These are phyloP conservation scores for Tachina grossa DNA, from an alignment of 2,888 invertebrate species.

Conservation along the genomic window DNA sequence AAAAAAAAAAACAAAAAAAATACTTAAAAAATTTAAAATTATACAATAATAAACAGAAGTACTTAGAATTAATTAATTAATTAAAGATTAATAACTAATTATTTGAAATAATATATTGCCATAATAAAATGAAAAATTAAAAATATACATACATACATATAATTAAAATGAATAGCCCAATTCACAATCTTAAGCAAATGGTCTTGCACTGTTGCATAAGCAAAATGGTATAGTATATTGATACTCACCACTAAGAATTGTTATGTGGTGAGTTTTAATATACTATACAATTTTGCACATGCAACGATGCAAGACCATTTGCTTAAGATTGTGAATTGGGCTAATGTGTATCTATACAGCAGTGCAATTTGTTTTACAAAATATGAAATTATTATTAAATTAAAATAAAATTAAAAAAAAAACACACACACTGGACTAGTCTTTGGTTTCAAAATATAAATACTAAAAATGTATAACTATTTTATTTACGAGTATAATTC, in stretches of 20 bases:
- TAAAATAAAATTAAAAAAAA: conserved; percentile 23
- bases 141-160: background rate
- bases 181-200: too few relatives aligned
- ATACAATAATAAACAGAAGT: conserved; percentile 18
- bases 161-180: conserved; percentile 10
- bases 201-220: too few relatives aligned
- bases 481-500: conserved; percentile 1
- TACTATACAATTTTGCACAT: too few relatives aligned
- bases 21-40: background rate
- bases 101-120: conserved; percentile 58
- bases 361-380: conserved; percentile 11
- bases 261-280: too few relatives aligned
- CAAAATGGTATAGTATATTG: too few relatives aligned
- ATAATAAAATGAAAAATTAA: conserved; percentile 37
- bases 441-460: conserved; percentile 78
- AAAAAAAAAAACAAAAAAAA: conserved; percentile 9
- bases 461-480: conserved; percentile 35
- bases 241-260: too few relatives aligned
- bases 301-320: too few relatives aligned
- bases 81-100: conserved; percentile 39
- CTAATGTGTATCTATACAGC: conserved; percentile 9
- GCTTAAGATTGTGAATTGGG: too few relatives aligned
- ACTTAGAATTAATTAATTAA: conserved; percentile 10
- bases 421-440: conserved; percentile 75
- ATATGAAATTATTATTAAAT: background rate